Conservation (phyloP, 2,797 vertebrate genomes). For the Myotis findleyi region DNA sequence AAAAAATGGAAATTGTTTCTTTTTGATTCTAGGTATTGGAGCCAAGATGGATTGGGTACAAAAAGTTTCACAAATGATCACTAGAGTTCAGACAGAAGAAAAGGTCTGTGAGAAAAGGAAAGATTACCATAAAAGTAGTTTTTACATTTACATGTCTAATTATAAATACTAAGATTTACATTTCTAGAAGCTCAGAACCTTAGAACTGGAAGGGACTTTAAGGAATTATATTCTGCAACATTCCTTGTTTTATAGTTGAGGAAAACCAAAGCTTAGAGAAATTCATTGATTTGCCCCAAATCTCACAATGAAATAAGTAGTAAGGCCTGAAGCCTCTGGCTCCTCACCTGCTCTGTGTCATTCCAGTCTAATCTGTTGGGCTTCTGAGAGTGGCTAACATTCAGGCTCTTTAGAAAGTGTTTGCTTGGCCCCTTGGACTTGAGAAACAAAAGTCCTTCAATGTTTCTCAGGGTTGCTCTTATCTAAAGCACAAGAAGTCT, state of each 20-base stretch:
- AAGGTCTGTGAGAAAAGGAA: neutral
- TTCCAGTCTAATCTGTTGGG: neutral
- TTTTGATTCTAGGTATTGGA: constrained; percentile 29
- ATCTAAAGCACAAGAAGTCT: neutral
- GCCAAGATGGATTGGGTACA: neutral
- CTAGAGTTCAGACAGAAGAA: constrained; percentile 15
- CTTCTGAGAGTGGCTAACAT: neutral
- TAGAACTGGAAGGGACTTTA: neutral
- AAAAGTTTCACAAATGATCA: neutral
- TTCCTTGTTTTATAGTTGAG: neutral
- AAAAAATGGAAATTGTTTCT: constrained; percentile 22
- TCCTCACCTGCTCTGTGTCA: neutral
- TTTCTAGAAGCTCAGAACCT: constrained; percentile 29
- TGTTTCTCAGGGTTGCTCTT: neutral
- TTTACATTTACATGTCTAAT: constrained; percentile 38
- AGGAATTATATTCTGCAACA: neutral
- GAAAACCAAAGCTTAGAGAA: constrained; percentile 38
- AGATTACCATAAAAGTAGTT: neutral
- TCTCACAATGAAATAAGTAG: neutral
- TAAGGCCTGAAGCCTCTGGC: neutral
- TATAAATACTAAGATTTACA: constrained; percentile 32
- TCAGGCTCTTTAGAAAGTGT: neutral
- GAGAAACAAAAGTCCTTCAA: neutral
- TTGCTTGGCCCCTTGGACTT: neutral
- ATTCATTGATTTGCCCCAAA: neutral